Conservation (phyloP, 2,888 invertebrate species). For the Pandemis heparana region DNA sequence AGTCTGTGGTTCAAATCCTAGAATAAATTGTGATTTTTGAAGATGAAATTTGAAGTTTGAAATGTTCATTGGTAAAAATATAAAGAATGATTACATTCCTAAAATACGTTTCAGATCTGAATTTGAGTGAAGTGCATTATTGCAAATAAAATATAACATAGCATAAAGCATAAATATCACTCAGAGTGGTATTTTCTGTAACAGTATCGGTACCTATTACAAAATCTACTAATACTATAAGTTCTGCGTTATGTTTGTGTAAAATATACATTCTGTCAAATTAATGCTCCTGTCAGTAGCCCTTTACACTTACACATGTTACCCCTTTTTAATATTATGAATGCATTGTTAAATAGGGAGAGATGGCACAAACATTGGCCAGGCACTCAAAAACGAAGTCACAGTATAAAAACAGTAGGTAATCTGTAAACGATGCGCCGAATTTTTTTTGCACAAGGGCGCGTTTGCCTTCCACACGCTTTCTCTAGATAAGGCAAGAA, state of each 20-base stretch:
- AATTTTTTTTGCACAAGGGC: not conserved
- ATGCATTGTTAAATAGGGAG: slow-evolving; percentile 32
- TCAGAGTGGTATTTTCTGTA: not conserved
- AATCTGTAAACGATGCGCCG: not conserved
- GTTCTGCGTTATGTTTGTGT: too few species aligned
- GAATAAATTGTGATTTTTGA: not conserved
- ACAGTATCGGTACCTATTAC: too few species aligned
- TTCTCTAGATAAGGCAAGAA: too few species aligned
- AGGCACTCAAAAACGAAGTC: slow-evolving; percentile 18
- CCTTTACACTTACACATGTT: not conserved
- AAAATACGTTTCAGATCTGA: too few species aligned
- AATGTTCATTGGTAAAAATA: too few species aligned
- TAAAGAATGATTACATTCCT: too few species aligned
- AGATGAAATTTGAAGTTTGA: too few species aligned
- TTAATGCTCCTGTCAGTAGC: slow-evolving; percentile 6
- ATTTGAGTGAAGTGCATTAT: too few species aligned
- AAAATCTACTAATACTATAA: too few species aligned
- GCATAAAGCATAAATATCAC: not conserved
- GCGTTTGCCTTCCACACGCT: too few species aligned
- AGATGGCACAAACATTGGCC: slow-evolving; percentile 30
- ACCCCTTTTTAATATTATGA: slow-evolving; percentile 23
- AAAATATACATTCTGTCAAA: not conserved
- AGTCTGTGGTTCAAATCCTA: not conserved
- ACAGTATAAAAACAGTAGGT: not conserved
- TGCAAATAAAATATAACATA: too few species aligned